phyloP scores from a whole-genome alignment of 1,140 invertebrate genomes.

The Drosophila rhopaloa region DNA sequence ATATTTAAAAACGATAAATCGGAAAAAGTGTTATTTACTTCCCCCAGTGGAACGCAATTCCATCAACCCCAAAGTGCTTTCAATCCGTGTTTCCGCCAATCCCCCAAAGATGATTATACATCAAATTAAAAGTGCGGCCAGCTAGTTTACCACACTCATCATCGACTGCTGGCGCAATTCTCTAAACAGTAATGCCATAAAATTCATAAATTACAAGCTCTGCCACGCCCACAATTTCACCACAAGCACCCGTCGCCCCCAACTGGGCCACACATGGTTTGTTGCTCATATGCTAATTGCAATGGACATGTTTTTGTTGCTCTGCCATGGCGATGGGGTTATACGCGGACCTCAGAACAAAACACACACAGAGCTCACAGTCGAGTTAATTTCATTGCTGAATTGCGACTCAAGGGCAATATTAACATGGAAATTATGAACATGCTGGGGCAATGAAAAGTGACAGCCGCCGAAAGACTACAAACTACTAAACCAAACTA shows the following conservation, averaged over 20 bases:
- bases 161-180: slow-evolving; percentile 28
- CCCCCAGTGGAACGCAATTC: background rate
- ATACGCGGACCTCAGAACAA: slow-evolving; percentile 24
- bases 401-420: slow-evolving; percentile 81
- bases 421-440: slow-evolving; percentile 82
- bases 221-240: slow-evolving; percentile 42
- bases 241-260: slow-evolving; percentile 5
- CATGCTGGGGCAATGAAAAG: slow-evolving; percentile 60
- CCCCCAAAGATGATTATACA: slow-evolving; percentile 22
- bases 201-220: slow-evolving; percentile 54
- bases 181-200: slow-evolving; percentile 36
- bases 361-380: slow-evolving; percentile 39
- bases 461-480: slow-evolving; percentile 64
- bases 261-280: slow-evolving; percentile 21
- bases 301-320: slow-evolving; percentile 55
- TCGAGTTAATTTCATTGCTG: slow-evolving; percentile 74
- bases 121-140: slow-evolving; percentile 43
- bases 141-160: slow-evolving; percentile 30
- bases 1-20: background rate
- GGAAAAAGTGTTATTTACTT: slow-evolving; percentile 9
- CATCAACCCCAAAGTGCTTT: background rate
- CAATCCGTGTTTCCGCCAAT: slow-evolving; percentile 1
- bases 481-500: slow-evolving; percentile 40
- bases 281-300: slow-evolving; percentile 66
- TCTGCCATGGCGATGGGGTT: background rate